Conservation (phyloP, 2,888 invertebrate species). For the Caenorhabditis imperialis region DNA sequence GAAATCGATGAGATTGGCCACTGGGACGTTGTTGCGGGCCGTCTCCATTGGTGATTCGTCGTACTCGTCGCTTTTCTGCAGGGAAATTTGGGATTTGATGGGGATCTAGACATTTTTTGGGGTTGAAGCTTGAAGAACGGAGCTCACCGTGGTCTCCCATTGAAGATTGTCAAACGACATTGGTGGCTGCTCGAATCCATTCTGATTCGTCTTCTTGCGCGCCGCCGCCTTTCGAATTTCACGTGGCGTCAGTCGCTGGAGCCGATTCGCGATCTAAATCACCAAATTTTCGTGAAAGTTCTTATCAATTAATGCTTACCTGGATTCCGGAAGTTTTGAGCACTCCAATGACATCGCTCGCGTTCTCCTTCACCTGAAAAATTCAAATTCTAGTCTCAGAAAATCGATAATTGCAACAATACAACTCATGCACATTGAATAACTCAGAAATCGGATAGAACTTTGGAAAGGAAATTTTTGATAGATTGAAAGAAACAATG, state of each 20-base stretch:
- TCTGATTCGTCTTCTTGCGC: slow-evolving; percentile 31
- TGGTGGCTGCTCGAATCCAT: slow-evolving; percentile 40
- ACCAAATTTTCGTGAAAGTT: neutral
- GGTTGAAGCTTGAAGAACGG: no score
- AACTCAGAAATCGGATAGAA: slow-evolving; percentile 17
- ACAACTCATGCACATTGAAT: slow-evolving; percentile 22
- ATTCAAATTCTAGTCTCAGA: neutral
- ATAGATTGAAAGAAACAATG: neutral
- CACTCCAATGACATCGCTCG: slow-evolving; percentile 62
- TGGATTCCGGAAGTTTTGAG: slow-evolving; percentile 62
- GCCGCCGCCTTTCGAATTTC: slow-evolving; percentile 46
- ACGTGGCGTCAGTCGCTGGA: slow-evolving; percentile 36
- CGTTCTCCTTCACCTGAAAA: slow-evolving; percentile 60
- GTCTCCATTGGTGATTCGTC: slow-evolving; percentile 18
- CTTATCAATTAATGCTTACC: slow-evolving; percentile 13
- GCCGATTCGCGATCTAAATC: slow-evolving; percentile 39
- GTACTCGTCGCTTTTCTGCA: slow-evolving; percentile 39
- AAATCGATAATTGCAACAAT: no score
- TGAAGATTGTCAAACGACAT: slow-evolving; percentile 66
- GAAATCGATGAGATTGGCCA: slow-evolving; percentile 51
- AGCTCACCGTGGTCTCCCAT: slow-evolving; percentile 52
- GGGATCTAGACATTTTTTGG: no score
- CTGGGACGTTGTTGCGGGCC: slow-evolving; percentile 22
- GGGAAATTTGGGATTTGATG: neutral
- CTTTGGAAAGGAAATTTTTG: slow-evolving; percentile 1